These are phyloP conservation scores for Callorhinus ursinus DNA, from an alignment of 2,113 vertebrate species.

Conservation along the genomic window DNA sequence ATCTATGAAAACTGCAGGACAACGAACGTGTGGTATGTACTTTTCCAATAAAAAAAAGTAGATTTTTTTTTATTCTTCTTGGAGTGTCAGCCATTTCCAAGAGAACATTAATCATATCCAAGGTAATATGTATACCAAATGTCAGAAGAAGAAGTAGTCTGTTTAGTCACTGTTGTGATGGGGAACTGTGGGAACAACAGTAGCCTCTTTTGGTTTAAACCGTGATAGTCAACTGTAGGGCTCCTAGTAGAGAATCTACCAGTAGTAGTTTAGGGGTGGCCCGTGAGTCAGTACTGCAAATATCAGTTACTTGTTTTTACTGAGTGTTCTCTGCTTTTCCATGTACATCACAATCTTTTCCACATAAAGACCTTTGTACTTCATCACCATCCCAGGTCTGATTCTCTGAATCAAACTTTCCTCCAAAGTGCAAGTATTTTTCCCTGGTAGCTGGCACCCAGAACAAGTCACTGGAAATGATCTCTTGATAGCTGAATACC, in stretches of 20 bases:
- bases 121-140: background rate
- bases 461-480: conserved; percentile 92
- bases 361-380: conserved; percentile 94
- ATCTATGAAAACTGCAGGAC: background rate
- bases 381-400: conserved; percentile 93
- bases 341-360: conserved; percentile 95
- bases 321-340: conserved; percentile 95
- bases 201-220: background rate
- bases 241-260: background rate
- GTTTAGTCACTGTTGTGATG: background rate
- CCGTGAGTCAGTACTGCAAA: background rate
- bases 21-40: too few species aligned
- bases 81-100: background rate
- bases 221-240: background rate
- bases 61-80: background rate
- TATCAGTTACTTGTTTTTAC: conserved; percentile 92
- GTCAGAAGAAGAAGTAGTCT: background rate
- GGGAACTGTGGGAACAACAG: too few species aligned
- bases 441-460: conserved; percentile 96
- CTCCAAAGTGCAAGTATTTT: conserved; percentile 96
- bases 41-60: background rate
- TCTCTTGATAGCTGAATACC: conserved; percentile 77
- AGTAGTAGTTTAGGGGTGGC: background rate
- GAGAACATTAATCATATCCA: background rate
- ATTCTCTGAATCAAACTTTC: conserved; percentile 94